Conservation (phyloP, 2,888 invertebrate genomes). For the Polydrusus cervinus region DNA sequence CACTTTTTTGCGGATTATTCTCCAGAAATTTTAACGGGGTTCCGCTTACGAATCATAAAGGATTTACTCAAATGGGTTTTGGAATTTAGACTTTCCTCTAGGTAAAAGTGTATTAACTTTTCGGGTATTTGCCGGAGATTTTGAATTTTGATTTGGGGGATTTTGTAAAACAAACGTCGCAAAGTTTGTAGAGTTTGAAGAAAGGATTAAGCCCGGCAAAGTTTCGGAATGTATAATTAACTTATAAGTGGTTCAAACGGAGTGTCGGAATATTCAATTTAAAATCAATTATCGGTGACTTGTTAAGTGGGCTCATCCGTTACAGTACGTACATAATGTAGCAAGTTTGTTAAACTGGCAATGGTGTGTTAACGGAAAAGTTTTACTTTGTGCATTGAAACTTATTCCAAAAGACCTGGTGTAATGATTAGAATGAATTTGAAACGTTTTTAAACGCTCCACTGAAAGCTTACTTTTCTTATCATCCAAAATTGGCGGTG, state of each 20-base stretch:
- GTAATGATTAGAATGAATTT: neutral
- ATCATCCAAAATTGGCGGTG: too few relatives aligned
- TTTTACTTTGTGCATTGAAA: neutral
- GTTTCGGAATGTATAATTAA: slow-evolving; percentile 15
- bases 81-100: neutral
- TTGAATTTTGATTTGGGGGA: slow-evolving; percentile 17
- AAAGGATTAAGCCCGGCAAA: neutral
- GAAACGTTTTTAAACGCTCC: neutral
- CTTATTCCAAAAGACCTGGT: neutral
- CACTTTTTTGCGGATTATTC: slow-evolving; percentile 9
- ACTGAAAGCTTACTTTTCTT: neutral
- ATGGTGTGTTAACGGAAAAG: slow-evolving; percentile 9
- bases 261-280: slow-evolving; percentile 6
- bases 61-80: slow-evolving; percentile 21
- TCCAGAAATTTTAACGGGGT: slow-evolving; percentile 1
- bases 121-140: slow-evolving; percentile 4
- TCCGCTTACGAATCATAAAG: slow-evolving; percentile 8
- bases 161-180: slow-evolving; percentile 6
- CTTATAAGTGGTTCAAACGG: slow-evolving; percentile 3
- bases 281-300: slow-evolving; percentile 1
- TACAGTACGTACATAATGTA: slow-evolving; percentile 11
- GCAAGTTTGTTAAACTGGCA: neutral
- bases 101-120: slow-evolving; percentile 10
- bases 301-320: neutral
- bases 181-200: slow-evolving; percentile 1